Evolutionary conservation across 2,888 invertebrate genomes (phyloP).

Genomic region (Drosophila testacea): DNA sequence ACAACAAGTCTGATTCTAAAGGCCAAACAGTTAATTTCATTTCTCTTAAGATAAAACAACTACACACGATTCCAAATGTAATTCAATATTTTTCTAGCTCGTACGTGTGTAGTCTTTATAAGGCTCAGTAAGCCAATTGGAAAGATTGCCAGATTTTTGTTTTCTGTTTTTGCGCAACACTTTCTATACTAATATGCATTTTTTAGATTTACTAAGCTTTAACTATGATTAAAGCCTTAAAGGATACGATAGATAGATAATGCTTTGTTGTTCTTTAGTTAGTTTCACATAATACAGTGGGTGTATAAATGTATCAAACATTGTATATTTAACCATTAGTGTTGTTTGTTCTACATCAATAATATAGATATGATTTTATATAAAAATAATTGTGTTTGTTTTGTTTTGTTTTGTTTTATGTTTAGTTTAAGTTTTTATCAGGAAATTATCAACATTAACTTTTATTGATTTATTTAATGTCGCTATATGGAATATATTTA

Average conservation of each 20-base stretch:
- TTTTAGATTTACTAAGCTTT: slow-evolving; percentile 39
- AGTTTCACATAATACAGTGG: slow-evolving; percentile 43
- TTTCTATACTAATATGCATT: slow-evolving; percentile 28
- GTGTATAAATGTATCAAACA: slow-evolving; percentile 70
- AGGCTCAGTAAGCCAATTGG: slow-evolving; percentile 6
- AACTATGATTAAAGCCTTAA: slow-evolving; percentile 34
- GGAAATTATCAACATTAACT: slow-evolving; percentile 51
- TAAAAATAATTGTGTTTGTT: slow-evolving; percentile 46
- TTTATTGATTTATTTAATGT: slow-evolving; percentile 63
- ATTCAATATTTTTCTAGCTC: slow-evolving; percentile 11
- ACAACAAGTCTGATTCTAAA: slow-evolving; percentile 36
- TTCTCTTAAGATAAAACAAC: slow-evolving; percentile 13
- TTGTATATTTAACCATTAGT: slow-evolving; percentile 58
- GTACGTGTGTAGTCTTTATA: slow-evolving; percentile 6
- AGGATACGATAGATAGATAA: slow-evolving; percentile 36
- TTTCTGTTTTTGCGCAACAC: slow-evolving; percentile 13
- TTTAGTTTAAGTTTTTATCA: slow-evolving; percentile 43
- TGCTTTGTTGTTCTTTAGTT: slow-evolving; percentile 41
- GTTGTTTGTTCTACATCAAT: slow-evolving; percentile 52
- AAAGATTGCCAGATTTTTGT: slow-evolving; percentile 15
- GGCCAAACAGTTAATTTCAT: slow-evolving; percentile 27
- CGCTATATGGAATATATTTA: slow-evolving; percentile 64
- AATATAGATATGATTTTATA: slow-evolving; percentile 50
- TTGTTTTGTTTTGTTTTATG: background rate
- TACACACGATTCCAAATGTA: slow-evolving; percentile 15